Conservation (phyloP, 2,888 invertebrate species). For the Oegoconia quadripuncta region DNA sequence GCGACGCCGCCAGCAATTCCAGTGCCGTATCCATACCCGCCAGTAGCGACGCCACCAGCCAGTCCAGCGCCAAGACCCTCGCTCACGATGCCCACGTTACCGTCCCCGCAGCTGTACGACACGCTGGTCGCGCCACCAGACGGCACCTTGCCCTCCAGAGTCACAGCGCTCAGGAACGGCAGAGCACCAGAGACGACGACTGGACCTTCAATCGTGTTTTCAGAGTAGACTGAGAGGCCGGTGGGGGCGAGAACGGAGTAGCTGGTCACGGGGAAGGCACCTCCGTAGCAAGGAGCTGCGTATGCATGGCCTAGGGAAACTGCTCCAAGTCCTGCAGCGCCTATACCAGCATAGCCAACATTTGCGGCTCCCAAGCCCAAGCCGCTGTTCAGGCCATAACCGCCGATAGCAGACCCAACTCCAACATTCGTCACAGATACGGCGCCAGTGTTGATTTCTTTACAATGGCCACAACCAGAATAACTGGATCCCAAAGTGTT, state of each 20-base stretch:
- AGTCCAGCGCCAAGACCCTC: conserved; percentile 20
- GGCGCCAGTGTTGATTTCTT: no score
- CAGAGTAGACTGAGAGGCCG: conserved; percentile 31
- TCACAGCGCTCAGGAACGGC: conserved; percentile 38
- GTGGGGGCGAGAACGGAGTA: conserved; percentile 24
- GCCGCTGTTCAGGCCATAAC: no score
- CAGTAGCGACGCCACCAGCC: neutral
- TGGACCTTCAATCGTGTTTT: conserved; percentile 38
- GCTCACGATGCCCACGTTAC: conserved; percentile 30
- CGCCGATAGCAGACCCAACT: no score
- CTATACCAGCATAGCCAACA: no score
- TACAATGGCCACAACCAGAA: no score
- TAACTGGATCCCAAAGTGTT: no score
- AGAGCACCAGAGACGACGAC: conserved; percentile 36
- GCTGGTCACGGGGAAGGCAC: conserved; percentile 12
- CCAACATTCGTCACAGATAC: no score
- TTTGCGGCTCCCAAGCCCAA: no score
- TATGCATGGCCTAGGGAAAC: no score
- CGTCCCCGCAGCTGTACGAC: conserved; percentile 37
- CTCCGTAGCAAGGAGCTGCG: conserved; percentile 7
- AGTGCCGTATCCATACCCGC: neutral
- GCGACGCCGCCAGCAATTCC: neutral
- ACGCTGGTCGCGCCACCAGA: conserved; percentile 34
- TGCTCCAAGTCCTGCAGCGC: no score
- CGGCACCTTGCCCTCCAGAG: conserved; percentile 34